Base-by-base conservation (phyloP, 2,113 vertebrate species). In the Tamias sibiricus region DNA sequence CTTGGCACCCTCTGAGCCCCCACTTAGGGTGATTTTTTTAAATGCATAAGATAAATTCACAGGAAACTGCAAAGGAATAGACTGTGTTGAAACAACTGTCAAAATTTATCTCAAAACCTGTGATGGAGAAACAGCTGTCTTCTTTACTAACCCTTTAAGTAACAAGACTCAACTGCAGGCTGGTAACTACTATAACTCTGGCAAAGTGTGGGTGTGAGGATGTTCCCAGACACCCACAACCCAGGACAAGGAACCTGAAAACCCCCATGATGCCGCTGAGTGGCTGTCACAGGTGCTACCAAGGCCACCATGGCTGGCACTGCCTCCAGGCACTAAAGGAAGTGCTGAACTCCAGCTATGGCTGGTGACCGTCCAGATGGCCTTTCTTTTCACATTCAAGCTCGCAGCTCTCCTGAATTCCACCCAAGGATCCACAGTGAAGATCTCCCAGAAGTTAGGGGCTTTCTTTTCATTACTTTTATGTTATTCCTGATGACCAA, bases 91-190 rank as follows among this genome's bases (percentile, higher is more conserved):
- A 86, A 69, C 30, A 57, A 66, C 42, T 52, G 57, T 66, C 66
- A 71, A 80, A 71, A 92, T 62, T 54, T 32, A 80, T 94, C 80
- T 85, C 66, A 57, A 66, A 12, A 37, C 69, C 2, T 72, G 42
- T 24, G 59, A 20, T 2, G 75, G 68, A 28, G 57, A 16, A 68
- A 76, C 42, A 89, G 66, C 30, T 37, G 37, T 35, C 24, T 47
- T 95, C 57, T 59, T 86, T 11, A 68, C 28, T 82, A 59, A 85
- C 32, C n/a, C 80, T 62, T 30, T 26, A 40, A 90, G 62, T 26
- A 72, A 64, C 20, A 26, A 86, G 40, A 62, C 12, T 44, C 24
- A 42, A 42, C 28, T 20, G 1, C 2, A 13, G 42, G 52, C 72
- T 47, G 49, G 20, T 2, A 35, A 57, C 68, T 17, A 22, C 28